Base-by-base conservation (phyloP, 2,888 invertebrate species). In the Adelognathus sp. region DNA sequence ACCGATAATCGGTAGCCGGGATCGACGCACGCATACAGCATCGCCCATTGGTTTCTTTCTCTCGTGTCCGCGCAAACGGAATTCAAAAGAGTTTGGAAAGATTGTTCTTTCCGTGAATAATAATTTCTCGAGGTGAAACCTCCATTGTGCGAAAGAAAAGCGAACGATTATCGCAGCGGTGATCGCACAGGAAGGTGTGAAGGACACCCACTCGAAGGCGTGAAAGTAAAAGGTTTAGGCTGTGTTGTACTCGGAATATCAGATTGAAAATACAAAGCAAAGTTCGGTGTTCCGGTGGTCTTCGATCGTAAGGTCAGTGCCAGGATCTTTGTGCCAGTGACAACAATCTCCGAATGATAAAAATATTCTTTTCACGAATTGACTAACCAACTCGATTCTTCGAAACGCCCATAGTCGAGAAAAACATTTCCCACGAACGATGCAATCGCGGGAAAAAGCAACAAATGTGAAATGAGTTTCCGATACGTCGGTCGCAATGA, bases 151-250 rank as follows among this genome's bases (percentile, higher is more conserved):
- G 2, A 1, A 9, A 31, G 21, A 36, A 50, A 66, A 46, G n/a
- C n/a, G n/a, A 39, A 56, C 54, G 9, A 11, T 4, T 33, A 44
- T 33, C 50, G 18, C 21, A 2, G n/a, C 16, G 3, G 39, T 11
- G 41, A 60, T 67, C 21, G 24, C 18, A 74, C 58, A 58, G 58
- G 58, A 76, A 66, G 60, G 33, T 14, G 61, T 31, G 36, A 72
- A 67, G 41, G 3, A 11, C 18, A 1, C n/a, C 2, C 24, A 18
- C 50, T 16, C 6, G 24, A 50, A 36, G 61, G 76, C 44, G 76
- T 79, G 61, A 76, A 63, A 71, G n/a, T n/a, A n/a, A 79, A 73
- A 67, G 64, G 52, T 41, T 39, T 50, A 67, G 46, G 31, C 11
- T 29, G 60, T 33, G 16, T 60, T 5, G 9, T 18, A 36, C 29